Base-by-base conservation (phyloP, 2,113 vertebrate species). In the Chrysochloris asiatica region DNA sequence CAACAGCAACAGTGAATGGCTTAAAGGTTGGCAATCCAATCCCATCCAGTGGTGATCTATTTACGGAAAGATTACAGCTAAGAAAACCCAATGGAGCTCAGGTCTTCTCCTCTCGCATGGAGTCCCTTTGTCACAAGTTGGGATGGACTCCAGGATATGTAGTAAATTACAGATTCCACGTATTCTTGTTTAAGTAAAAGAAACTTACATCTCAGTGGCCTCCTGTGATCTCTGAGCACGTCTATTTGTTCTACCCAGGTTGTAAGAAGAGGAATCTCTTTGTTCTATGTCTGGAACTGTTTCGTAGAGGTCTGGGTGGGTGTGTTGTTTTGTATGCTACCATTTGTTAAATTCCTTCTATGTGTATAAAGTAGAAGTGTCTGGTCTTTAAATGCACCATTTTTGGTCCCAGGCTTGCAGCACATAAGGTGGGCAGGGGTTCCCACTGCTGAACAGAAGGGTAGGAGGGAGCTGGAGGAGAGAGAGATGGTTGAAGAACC, bases 271-370 rank as follows among this genome's bases (percentile, higher is more conserved):
- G 19, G 36, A 85, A 61, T 72, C 86, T 73, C 69, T 69, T 84
- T 89, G 65, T 92, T 76, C 65, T 65, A n/a, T 33, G 47, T 84
- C 61, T 92, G 43, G 30, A 11, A 45, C 45, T 71, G 30, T 84
- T 86, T 82, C 79, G 76, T 54, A 69, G 86, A 65, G 69, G 73
- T 54, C 16, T 26, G 45, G 14, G 54, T 63, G n/a, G 43, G 41
- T 56, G 26, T 75, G 24, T 47, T n/a, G n/a, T n/a, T 72, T 84
- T 83, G 26, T 67, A 85, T n/a, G 28, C 54, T 65, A n/a, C 33
- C 47, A n/a, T 63, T 89, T 81, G 33, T 26, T 48, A 50, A 75
- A 83, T 82, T 86, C 67, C 63, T 63, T 47, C 95, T 65, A 22
- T 63, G 79, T 36, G 69, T 50, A 80, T 30, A 4, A 71, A 77